phyloP scores from a whole-genome alignment of 2,888 invertebrate genomes.

The Oscheius myriophilus region DNA sequence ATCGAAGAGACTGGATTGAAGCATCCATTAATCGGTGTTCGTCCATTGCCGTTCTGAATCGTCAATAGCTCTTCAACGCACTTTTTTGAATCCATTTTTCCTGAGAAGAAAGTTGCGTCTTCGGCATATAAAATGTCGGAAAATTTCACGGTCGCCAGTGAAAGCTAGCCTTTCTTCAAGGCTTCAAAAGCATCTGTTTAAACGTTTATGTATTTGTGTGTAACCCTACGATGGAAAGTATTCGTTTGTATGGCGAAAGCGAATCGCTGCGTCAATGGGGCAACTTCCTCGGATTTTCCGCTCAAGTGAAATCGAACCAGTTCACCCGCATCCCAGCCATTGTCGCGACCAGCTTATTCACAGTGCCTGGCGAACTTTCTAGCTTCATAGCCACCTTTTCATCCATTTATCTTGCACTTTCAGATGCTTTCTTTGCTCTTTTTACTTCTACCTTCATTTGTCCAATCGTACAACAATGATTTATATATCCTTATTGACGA shows the following conservation, averaged over 20 bases:
- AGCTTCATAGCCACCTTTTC: neutral
- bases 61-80: too few relatives aligned
- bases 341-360: neutral
- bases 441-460: neutral
- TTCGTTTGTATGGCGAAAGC: too few relatives aligned
- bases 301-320: conserved; percentile 13
- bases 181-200: too few relatives aligned
- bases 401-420: neutral
- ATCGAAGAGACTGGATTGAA: conserved; percentile 20
- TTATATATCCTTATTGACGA: conserved; percentile 68
- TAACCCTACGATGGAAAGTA: too few relatives aligned
- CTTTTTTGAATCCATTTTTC: too few relatives aligned
- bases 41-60: too few relatives aligned
- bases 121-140: too few relatives aligned
- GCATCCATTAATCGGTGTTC: neutral
- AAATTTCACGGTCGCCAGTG: too few relatives aligned
- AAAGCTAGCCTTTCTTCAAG: too few relatives aligned
- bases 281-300: conserved; percentile 25
- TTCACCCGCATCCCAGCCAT: conserved; percentile 1
- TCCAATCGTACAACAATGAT: conserved; percentile 40
- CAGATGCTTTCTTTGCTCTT: conserved; percentile 5
- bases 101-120: too few relatives aligned
- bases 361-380: neutral
- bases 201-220: too few relatives aligned
- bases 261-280: neutral